Conservation (phyloP, 2,797 vertebrate genomes). For the Bothrops alternatus region DNA sequence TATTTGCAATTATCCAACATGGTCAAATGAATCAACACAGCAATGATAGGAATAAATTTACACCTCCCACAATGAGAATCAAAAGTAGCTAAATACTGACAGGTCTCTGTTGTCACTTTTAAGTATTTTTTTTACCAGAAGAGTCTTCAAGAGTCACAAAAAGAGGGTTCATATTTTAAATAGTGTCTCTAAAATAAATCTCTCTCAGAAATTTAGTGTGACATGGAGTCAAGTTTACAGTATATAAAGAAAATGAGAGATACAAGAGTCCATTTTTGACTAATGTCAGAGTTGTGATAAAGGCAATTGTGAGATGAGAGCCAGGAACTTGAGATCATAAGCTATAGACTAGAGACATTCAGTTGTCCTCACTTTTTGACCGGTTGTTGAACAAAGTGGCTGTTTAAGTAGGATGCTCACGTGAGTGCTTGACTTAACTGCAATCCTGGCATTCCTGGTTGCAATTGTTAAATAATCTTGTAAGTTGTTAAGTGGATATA, state of each 20-base stretch:
- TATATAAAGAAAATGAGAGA: not conserved
- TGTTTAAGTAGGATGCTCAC: not conserved
- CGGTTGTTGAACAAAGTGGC: not conserved
- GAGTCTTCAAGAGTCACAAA: not conserved
- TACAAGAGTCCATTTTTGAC: not conserved
- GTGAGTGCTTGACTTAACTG: not conserved
- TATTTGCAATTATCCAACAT: not conserved
- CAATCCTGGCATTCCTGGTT: not conserved
- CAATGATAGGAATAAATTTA: not conserved
- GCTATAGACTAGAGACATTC: not conserved
- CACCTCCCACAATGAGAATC: not conserved
- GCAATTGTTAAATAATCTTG: not conserved
- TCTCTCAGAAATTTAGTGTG: not conserved
- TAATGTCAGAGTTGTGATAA: not conserved
- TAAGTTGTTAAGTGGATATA: not conserved
- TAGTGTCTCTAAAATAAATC: not conserved
- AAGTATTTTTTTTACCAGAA: not conserved
- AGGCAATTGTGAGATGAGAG: not conserved
- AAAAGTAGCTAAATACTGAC: not conserved
- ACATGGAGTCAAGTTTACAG: not conserved
- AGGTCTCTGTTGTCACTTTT: not conserved
- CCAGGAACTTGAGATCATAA: not conserved
- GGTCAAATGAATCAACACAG: not conserved
- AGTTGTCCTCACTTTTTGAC: not conserved
- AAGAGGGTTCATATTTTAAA: not conserved